Evolutionary conservation across 2,888 invertebrate species (phyloP).

Genomic region (Aplocera efformata): DNA sequence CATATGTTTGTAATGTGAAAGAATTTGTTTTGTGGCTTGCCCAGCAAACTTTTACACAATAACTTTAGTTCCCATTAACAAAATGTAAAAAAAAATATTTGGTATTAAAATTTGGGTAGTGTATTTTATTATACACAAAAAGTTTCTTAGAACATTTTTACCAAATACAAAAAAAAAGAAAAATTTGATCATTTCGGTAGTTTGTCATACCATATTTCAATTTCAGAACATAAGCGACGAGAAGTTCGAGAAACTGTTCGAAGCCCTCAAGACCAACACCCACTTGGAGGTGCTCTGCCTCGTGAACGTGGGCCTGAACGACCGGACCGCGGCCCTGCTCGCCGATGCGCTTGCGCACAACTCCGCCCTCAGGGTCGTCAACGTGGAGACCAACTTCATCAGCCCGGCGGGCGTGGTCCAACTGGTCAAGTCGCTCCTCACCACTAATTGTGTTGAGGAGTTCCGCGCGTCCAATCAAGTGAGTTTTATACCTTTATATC

Average conservation of each 20-base stretch:
- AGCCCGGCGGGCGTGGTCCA: conserved; percentile 92
- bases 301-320: conserved; percentile 96
- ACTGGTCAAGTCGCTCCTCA: conserved; percentile 91
- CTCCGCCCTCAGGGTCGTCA: conserved; percentile 89
- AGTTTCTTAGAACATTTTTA: no score
- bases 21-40: no score
- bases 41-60: no score
- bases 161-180: no score
- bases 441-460: conserved; percentile 93
- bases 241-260: conserved; percentile 93
- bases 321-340: conserved; percentile 90
- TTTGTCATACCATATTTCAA: no score
- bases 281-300: conserved; percentile 94
- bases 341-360: conserved; percentile 91
- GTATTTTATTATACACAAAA: no score
- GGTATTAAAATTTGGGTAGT: no score
- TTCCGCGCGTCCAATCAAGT: conserved; percentile 99
- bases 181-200: no score
- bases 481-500: no score
- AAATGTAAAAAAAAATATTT: no score
- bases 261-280: conserved; percentile 93
- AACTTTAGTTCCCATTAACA: no score
- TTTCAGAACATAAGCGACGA: conserved; percentile 97
- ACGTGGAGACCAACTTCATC: conserved; percentile 98
- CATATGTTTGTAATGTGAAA: no score